Evolutionary conservation across 2,888 invertebrate genomes (phyloP).

Genomic region (Epiblema foenella): DNA sequence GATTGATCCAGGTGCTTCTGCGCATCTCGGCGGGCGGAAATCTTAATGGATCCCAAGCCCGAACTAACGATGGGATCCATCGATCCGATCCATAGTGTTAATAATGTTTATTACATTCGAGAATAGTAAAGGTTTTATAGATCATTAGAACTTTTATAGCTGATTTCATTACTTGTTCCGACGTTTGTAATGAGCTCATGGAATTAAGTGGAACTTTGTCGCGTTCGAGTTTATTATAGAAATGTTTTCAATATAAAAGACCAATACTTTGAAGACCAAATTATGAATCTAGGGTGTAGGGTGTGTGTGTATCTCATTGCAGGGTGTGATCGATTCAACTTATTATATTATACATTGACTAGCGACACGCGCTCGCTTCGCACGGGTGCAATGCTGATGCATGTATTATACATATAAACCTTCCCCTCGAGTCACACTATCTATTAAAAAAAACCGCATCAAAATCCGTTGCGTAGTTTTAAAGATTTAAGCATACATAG

Average conservation of each 20-base stretch:
- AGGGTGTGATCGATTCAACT: too few species aligned
- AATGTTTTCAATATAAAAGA: neutral
- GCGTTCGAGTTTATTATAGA: neutral
- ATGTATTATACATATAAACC: too few species aligned
- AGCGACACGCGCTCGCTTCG: too few species aligned
- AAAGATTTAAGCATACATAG: too few species aligned
- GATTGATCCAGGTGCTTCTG: constrained; percentile 64
- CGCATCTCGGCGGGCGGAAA: constrained; percentile 81
- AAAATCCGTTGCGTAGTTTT: too few species aligned
- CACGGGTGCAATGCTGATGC: too few species aligned
- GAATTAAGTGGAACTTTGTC: neutral
- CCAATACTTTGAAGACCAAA: too few species aligned
- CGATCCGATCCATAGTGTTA: constrained; percentile 69
- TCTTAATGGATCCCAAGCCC: constrained; percentile 83
- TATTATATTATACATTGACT: too few species aligned
- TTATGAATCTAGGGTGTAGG: too few species aligned
- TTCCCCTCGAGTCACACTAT: too few species aligned
- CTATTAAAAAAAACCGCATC: too few species aligned
- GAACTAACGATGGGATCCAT: constrained; percentile 81
- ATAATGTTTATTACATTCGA: constrained; percentile 49
- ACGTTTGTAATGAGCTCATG: neutral
- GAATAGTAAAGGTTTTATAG: constrained; percentile 18
- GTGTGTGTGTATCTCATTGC: too few species aligned
- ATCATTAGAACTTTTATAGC: constrained; percentile 7
- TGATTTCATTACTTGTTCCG: constrained; percentile 28